Conservation (phyloP, 1,140 invertebrate genomes). For the Dendroctonus valens region DNA sequence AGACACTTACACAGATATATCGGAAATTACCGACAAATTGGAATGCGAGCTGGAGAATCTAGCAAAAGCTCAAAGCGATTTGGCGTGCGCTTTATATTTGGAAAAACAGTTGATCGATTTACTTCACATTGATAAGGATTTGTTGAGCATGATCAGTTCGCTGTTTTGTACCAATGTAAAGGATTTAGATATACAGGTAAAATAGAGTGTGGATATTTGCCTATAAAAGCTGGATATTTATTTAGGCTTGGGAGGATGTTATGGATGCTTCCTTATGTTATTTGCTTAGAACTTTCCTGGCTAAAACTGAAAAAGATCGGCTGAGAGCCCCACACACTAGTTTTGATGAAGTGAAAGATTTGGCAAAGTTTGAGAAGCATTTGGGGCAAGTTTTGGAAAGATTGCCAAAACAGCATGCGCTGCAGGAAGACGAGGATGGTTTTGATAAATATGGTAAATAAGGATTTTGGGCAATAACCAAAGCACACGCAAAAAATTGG, state of each 20-base stretch:
- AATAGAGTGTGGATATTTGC: slow-evolving; percentile 7
- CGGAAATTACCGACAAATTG: slow-evolving; percentile 53
- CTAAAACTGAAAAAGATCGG: slow-evolving; percentile 54
- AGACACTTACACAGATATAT: slow-evolving; percentile 67
- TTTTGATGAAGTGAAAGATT: slow-evolving; percentile 55
- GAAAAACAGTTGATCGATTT: slow-evolving; percentile 44
- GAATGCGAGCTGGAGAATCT: slow-evolving; percentile 49
- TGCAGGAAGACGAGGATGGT: slow-evolving; percentile 1
- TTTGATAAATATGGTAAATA: slow-evolving; percentile 14
- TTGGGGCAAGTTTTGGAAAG: slow-evolving; percentile 57
- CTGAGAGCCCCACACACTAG: slow-evolving; percentile 50
- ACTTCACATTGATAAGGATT: slow-evolving; percentile 42
- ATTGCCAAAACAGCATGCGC: slow-evolving; percentile 37
- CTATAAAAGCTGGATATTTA: too few relatives aligned
- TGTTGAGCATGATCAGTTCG: slow-evolving; percentile 38
- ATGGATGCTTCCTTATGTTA: slow-evolving; percentile 56
- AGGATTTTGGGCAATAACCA: background rate
- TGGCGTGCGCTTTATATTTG: slow-evolving; percentile 44
- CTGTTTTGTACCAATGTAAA: slow-evolving; percentile 41
- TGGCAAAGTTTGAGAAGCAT: slow-evolving; percentile 60
- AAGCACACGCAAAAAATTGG: background rate
- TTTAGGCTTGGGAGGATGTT: slow-evolving; percentile 63
- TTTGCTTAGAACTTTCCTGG: slow-evolving; percentile 55
- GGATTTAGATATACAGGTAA: slow-evolving; percentile 48
- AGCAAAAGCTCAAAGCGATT: slow-evolving; percentile 38